Conservation (phyloP, 2,113 vertebrate species). For the Chaetorhynchus papuensis region DNA sequence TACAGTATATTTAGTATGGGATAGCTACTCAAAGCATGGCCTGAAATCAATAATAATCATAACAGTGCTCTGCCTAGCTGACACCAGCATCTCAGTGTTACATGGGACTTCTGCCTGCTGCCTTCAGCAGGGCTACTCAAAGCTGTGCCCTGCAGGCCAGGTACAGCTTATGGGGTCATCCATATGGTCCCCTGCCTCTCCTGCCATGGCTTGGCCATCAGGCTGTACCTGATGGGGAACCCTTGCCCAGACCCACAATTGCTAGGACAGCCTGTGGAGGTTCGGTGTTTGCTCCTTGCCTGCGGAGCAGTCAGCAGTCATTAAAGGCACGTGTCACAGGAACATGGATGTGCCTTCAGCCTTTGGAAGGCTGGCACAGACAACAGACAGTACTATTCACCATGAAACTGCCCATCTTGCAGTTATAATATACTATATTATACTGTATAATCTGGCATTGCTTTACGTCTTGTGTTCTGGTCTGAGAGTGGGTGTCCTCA, state of each 20-base stretch:
- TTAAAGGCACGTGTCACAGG: fast-evolving
- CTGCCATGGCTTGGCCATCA: neutral
- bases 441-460: neutral
- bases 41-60: neutral
- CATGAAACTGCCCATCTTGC: neutral
- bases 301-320: neutral
- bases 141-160: neutral
- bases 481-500: neutral
- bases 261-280: neutral
- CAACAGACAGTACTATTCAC: too few relatives aligned
- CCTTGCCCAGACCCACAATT: neutral
- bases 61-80: neutral
- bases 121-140: neutral
- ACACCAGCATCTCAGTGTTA: neutral
- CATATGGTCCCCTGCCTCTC: neutral
- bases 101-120: neutral
- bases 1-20: fast-evolving
- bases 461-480: neutral
- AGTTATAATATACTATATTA: too few relatives aligned
- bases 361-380: neutral
- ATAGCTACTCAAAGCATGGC: neutral
- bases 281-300: neutral
- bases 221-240: neutral
- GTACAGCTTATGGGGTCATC: neutral
- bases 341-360: neutral